A percentile compares a stretch with the other conserved stretches of the same genome.
phyloP scores from a whole-genome alignment of 1,140 invertebrate species.

The Drosophila persimilis region DNA sequence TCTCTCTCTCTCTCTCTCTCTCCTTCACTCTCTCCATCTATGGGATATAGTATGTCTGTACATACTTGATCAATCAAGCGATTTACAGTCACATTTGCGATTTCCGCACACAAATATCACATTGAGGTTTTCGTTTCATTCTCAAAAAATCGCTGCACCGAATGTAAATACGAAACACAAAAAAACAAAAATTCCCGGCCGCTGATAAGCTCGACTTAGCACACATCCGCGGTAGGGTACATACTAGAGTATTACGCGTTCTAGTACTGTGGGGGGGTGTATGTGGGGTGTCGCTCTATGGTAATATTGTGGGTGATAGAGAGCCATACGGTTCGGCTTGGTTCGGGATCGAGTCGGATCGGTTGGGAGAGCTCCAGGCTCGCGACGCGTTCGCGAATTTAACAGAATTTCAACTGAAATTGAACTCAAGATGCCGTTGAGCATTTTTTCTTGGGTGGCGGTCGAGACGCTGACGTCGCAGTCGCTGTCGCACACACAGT shows the following conservation, averaged over 20 bases:
- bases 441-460: slow-evolving; percentile 76
- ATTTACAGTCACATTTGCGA: too few relatives aligned
- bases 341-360: slow-evolving; percentile 14
- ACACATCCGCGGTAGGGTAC: too few relatives aligned
- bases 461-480: slow-evolving; percentile 33
- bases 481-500: slow-evolving; percentile 31
- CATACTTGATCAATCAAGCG: neutral
- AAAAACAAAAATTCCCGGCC: too few relatives aligned
- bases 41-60: neutral
- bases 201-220: too few relatives aligned
- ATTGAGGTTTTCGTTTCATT: too few relatives aligned
- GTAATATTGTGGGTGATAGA: too few relatives aligned
- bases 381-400: slow-evolving; percentile 80
- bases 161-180: too few relatives aligned
- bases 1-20: slow-evolving; percentile 21
- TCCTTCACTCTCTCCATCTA: neutral
- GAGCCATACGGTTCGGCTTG: slow-evolving; percentile 1
- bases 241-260: too few relatives aligned
- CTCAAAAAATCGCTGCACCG: too few relatives aligned
- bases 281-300: too few relatives aligned
- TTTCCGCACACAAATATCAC: too few relatives aligned
- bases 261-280: too few relatives aligned
- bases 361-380: slow-evolving; percentile 43
- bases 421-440: slow-evolving; percentile 74
- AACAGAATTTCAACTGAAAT: slow-evolving; percentile 81